phyloP scores from a whole-genome alignment of 2,113 vertebrate species.

The Serilophus lunatus region DNA sequence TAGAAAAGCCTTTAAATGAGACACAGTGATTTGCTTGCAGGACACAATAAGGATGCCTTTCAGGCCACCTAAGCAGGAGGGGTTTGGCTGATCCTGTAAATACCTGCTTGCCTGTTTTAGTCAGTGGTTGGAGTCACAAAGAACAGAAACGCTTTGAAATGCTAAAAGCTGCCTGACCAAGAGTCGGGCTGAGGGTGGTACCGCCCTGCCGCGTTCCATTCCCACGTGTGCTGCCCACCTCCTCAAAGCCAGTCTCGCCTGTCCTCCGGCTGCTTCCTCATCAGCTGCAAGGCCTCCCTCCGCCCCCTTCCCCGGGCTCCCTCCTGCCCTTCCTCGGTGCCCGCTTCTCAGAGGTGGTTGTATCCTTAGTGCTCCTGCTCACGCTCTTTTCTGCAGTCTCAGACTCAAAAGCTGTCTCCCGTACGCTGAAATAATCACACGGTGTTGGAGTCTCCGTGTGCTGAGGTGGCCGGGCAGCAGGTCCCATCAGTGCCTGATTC shows the following conservation, averaged over 20 bases:
- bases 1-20: not conserved
- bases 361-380: not conserved
- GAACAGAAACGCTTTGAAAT: slow-evolving; percentile 33
- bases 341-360: not conserved
- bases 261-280: not conserved
- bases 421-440: rapidly evolving
- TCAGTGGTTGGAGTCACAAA: slow-evolving; percentile 25
- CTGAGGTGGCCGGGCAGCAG: rapidly evolving
- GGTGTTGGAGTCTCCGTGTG: rapidly evolving
- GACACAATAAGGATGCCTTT: not conserved
- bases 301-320: not conserved
- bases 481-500: rapidly evolving
- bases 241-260: not conserved
- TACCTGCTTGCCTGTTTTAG: not conserved
- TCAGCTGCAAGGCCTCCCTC: not conserved
- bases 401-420: not conserved
- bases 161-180: slow-evolving; percentile 27
- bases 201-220: not conserved
- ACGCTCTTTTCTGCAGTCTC: not conserved
- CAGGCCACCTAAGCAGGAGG: not conserved
- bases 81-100: not conserved
- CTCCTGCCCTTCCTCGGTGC: not conserved
- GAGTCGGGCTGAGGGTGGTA: not conserved
- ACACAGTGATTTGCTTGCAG: not conserved
- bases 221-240: not conserved